These are phyloP conservation scores for Nothobranchius furzeri DNA, from an alignment of 2,113 vertebrate genomes.

Conservation along the genomic window DNA sequence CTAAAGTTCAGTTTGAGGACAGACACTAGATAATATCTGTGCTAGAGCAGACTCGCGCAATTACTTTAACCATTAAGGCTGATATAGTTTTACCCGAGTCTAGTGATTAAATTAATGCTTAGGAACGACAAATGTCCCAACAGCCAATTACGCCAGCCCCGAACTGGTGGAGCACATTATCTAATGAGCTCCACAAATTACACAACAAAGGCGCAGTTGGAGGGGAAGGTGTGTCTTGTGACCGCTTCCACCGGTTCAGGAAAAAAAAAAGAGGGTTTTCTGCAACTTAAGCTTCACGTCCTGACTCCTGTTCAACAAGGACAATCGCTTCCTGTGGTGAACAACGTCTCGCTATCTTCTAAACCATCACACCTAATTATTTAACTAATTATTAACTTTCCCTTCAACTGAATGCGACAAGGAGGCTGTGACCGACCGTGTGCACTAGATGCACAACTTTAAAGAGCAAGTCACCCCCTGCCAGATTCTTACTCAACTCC, in stretches of 20 bases:
- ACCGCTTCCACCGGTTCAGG: constrained; percentile 23
- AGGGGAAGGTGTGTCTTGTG: constrained; percentile 23
- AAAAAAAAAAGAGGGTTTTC: constrained; percentile 34
- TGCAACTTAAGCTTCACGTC: constrained; percentile 39
- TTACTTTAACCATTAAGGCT: constrained; percentile 68
- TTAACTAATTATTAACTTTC: constrained; percentile 15
- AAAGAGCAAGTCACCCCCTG: too few relatives aligned
- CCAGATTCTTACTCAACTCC: too few relatives aligned
- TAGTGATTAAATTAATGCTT: constrained; percentile 71
- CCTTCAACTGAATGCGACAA: constrained; percentile 60
- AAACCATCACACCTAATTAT: constrained; percentile 55
- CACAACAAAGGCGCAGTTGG: constrained; percentile 50
- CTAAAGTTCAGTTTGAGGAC: constrained; percentile 60
- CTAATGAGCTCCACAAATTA: constrained; percentile 70
- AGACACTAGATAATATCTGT: constrained; percentile 54
- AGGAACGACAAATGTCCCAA: constrained; percentile 51
- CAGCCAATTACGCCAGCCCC: constrained; percentile 66
- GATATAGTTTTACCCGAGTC: constrained; percentile 60
- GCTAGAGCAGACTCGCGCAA: constrained; percentile 56
- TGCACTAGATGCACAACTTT: too few relatives aligned
- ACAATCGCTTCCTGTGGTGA: constrained; percentile 52
- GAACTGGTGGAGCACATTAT: constrained; percentile 57
- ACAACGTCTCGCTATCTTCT: constrained; percentile 18
- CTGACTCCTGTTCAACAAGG: constrained; percentile 27
- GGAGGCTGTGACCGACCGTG: constrained; percentile 41